Percentiles rank a stretch among this genome's conserved stretches.
These are phyloP conservation scores for Phallusia fumigata DNA, from an alignment of 23 tunicate species.

Conservation along the genomic window DNA sequence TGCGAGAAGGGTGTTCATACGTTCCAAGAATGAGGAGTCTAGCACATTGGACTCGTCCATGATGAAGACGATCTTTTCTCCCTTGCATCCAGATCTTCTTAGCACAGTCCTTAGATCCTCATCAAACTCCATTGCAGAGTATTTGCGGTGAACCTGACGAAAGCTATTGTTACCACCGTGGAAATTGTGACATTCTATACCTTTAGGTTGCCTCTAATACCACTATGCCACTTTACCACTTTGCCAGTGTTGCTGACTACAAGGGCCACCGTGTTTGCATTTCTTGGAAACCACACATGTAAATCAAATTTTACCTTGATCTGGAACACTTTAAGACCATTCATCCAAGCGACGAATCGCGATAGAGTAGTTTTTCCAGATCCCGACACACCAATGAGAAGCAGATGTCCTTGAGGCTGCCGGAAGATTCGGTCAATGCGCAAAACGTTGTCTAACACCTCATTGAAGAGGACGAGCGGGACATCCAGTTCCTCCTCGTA, in stretches of 20 bases:
- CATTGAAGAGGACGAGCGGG: conserved; percentile 96
- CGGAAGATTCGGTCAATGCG: conserved; percentile 97
- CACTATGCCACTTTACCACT: no score
- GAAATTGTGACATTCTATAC: neutral
- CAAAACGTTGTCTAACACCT: conserved; percentile 94
- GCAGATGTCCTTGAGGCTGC: conserved; percentile 99
- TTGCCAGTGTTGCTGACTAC: no score
- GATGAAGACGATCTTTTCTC: conserved; percentile 95
- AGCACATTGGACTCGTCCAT: conserved; percentile 99
- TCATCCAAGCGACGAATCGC: conserved; percentile 99
- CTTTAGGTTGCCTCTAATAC: neutral
- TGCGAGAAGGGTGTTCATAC: conserved; percentile 93
- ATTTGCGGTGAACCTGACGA: conserved; percentile 91
- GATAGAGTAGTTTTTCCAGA: conserved; percentile 98
- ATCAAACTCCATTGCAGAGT: conserved; percentile 91
- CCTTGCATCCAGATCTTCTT: conserved; percentile 96
- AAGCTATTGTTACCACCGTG: neutral
- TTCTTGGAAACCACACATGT: neutral
- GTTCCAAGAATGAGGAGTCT: conserved; percentile 91
- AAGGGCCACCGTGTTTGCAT: neutral
- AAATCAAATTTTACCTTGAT: conserved; percentile 56
- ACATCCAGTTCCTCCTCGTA: conserved; percentile 99
- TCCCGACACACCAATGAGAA: conserved; percentile 96
- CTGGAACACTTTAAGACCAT: conserved; percentile 91
- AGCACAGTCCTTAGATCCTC: conserved; percentile 93